These are phyloP conservation scores for Petrocephalus sullivani DNA, from an alignment of 2,797 vertebrate genomes.

Conservation along the genomic window DNA sequence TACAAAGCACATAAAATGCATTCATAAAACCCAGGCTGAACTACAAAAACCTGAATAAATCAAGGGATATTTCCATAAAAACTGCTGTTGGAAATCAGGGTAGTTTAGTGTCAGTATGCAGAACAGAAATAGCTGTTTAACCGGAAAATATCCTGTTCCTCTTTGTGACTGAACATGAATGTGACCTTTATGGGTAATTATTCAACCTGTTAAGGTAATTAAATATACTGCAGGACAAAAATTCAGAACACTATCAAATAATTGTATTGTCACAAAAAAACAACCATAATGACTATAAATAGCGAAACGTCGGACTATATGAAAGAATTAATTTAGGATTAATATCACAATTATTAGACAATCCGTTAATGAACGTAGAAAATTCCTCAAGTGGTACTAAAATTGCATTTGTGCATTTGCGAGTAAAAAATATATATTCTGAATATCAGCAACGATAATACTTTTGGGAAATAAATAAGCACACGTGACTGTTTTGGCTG, in stretches of 20 bases:
- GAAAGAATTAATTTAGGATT: not conserved
- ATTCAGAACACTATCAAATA: not conserved
- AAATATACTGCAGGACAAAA: not conserved
- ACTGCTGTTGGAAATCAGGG: not conserved
- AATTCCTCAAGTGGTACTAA: not conserved
- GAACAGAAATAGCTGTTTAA: not conserved
- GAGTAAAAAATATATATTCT: not conserved
- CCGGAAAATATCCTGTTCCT: not conserved
- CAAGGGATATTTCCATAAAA: not conserved
- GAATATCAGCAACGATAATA: not conserved
- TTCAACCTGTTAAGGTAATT: not conserved
- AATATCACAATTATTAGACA: not conserved
- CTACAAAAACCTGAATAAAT: not conserved
- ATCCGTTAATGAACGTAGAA: not conserved
- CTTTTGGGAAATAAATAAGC: not conserved
- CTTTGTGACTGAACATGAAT: not conserved
- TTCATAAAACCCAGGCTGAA: not conserved
- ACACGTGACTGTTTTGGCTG: not conserved
- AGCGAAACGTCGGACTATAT: not conserved
- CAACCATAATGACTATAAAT: not conserved
- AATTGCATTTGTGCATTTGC: not conserved
- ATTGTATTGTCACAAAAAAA: not conserved
- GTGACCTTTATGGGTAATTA: not conserved
- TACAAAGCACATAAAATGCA: conserved; percentile 2
- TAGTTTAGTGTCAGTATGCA: not conserved